phyloP scores from a whole-genome alignment of 2,113 vertebrate species.

The Peromyscus maniculatus region DNA sequence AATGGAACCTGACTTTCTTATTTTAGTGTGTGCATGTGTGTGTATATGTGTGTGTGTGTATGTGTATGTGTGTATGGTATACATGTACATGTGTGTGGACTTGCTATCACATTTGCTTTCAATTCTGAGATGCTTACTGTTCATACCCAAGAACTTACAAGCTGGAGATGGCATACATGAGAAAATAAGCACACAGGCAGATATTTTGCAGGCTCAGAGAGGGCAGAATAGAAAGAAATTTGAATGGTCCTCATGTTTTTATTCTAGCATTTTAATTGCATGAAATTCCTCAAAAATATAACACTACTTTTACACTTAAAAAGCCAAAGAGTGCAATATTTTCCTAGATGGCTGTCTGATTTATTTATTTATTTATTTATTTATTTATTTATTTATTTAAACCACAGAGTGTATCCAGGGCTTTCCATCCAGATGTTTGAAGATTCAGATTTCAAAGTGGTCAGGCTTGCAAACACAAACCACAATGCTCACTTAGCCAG shows the following conservation, averaged over 20 bases:
- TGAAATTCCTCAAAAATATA: slow-evolving; percentile 24
- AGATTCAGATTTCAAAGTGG: slow-evolving; percentile 36
- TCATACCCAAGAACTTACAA: background rate
- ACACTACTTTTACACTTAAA: background rate
- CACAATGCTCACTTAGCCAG: background rate
- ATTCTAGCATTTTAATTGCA: slow-evolving; percentile 38
- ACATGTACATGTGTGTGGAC: background rate
- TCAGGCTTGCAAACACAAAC: slow-evolving; percentile 33
- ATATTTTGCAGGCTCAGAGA: background rate
- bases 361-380: too few species aligned
- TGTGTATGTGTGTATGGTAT: background rate
- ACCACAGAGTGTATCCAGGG: background rate
- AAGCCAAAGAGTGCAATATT: background rate
- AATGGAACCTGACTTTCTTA: slow-evolving; percentile 40
- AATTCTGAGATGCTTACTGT: background rate
- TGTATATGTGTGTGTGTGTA: background rate
- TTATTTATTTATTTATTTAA: background rate
- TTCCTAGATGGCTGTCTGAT: background rate
- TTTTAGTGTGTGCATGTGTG: background rate
- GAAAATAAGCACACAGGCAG: background rate
- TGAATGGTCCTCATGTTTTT: background rate
- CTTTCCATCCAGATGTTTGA: slow-evolving; percentile 14
- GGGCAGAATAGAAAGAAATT: background rate
- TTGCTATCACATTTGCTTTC: slow-evolving; percentile 42
- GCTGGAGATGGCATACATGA: background rate